Evolutionary conservation across 2,888 invertebrate genomes (phyloP).

Genomic region (Melangyna quadrimaculata): DNA sequence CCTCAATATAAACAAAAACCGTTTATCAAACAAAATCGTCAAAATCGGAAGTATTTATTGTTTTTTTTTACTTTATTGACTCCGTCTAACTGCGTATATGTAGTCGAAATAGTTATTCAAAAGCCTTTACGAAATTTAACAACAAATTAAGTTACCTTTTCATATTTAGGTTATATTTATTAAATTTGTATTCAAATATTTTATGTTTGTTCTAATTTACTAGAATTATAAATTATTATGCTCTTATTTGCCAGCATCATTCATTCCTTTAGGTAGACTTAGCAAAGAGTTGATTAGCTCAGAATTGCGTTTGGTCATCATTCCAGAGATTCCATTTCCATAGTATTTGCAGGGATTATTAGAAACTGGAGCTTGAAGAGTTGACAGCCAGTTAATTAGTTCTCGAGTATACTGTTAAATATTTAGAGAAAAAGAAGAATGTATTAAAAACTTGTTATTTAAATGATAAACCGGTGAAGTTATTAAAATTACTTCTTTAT

Average conservation of each 20-base stretch:
- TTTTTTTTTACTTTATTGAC: too few species aligned
- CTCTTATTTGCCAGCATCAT: constrained; percentile 86
- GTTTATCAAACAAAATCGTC: too few species aligned
- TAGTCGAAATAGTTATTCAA: too few species aligned
- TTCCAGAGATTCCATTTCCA: constrained; percentile 74
- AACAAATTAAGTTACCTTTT: neutral
- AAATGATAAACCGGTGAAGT: neutral
- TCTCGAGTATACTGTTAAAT: constrained; percentile 76
- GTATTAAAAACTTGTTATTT: constrained; percentile 6
- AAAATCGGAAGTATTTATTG: too few species aligned
- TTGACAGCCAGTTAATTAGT: constrained; percentile 77
- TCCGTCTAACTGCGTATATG: too few species aligned
- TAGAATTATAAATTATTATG: neutral
- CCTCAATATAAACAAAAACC: too few species aligned
- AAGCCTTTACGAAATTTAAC: too few species aligned
- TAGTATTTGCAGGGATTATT: constrained; percentile 74
- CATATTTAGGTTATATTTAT: neutral
- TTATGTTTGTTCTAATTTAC: constrained; percentile 18
- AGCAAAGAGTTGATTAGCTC: constrained; percentile 89
- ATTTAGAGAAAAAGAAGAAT: neutral
- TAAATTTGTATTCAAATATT: constrained; percentile 5
- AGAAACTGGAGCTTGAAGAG: constrained; percentile 75
- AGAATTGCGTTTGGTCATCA: constrained; percentile 85
- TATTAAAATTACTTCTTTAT: constrained; percentile 76
- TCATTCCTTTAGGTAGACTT: constrained; percentile 88